phyloP scores from a whole-genome alignment of 2,113 vertebrate genomes.

The Chaenocephalus aceratus region DNA sequence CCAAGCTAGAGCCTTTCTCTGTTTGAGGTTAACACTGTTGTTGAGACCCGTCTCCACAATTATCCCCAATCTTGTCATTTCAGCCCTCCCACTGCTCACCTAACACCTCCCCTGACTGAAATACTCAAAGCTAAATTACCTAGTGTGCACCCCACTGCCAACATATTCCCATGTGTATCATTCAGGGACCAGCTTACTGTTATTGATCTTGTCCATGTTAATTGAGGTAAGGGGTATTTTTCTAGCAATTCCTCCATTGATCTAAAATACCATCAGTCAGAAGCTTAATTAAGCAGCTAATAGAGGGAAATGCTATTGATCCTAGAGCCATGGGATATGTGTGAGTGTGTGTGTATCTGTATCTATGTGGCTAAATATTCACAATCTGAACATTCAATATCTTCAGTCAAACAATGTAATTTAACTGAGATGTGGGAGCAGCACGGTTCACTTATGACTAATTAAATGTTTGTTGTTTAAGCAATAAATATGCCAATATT shows the following conservation, averaged over 20 bases:
- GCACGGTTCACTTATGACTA: neutral
- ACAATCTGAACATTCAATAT: slow-evolving; percentile 4
- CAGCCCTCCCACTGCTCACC: slow-evolving; percentile 25
- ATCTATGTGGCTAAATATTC: slow-evolving; percentile 7
- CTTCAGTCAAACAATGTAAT: neutral
- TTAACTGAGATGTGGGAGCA: neutral
- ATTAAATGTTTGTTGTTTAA: slow-evolving; percentile 16
- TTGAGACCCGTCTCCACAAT: slow-evolving; percentile 45
- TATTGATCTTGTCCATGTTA: slow-evolving; percentile 75
- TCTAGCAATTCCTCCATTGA: slow-evolving; percentile 77
- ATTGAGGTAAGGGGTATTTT: slow-evolving; percentile 76
- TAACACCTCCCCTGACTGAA: slow-evolving; percentile 25
- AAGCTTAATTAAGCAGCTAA: slow-evolving; percentile 81
- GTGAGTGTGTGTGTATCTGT: slow-evolving; percentile 30
- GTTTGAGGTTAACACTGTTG: slow-evolving; percentile 61
- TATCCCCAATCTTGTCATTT: slow-evolving; percentile 56
- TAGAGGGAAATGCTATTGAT: slow-evolving; percentile 76
- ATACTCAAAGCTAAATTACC: slow-evolving; percentile 39
- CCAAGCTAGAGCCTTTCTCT: slow-evolving; percentile 30
- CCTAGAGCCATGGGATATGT: slow-evolving; percentile 27
- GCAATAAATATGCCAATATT: neutral
- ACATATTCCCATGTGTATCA: slow-evolving; percentile 60
- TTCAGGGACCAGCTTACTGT: slow-evolving; percentile 45
- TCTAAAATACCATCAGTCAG: slow-evolving; percentile 75
- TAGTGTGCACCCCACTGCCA: slow-evolving; percentile 22